Evolutionary conservation across 1,140 invertebrate genomes (phyloP).

Genomic region (Sweltsa coloradensis): DNA sequence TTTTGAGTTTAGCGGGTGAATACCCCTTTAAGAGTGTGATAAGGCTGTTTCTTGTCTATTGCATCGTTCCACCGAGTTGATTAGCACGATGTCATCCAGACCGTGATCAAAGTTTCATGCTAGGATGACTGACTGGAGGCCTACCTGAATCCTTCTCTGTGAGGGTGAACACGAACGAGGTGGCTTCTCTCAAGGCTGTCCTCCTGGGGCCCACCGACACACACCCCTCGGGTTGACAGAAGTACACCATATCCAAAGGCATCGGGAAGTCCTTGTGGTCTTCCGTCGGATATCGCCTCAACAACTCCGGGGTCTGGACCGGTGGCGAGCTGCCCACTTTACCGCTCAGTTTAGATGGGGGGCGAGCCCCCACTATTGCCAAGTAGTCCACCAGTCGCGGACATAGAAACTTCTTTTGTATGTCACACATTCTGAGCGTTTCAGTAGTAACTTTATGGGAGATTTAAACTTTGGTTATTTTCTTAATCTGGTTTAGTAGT

Average conservation of each 20-base stretch:
- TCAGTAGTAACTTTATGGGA: too few relatives aligned
- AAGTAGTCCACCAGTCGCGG: conserved; percentile 88
- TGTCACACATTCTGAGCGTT: conserved; percentile 32
- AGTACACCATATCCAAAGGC: conserved; percentile 96
- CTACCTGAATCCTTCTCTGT: conserved; percentile 97
- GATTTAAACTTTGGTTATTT: too few relatives aligned
- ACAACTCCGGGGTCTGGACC: conserved; percentile 72
- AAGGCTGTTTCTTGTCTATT: background rate
- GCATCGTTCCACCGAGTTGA: too few relatives aligned
- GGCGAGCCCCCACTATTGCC: conserved; percentile 83
- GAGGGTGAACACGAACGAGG: conserved; percentile 95
- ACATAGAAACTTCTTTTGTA: conserved; percentile 68
- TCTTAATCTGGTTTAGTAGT: too few relatives aligned
- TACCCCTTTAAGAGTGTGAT: too few relatives aligned
- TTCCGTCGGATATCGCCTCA: conserved; percentile 92
- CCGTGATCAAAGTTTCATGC: too few relatives aligned
- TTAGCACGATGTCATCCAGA: too few relatives aligned
- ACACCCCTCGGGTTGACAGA: conserved; percentile 99
- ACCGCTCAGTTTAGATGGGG: conserved; percentile 34
- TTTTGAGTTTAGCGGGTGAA: too few relatives aligned
- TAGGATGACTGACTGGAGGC: too few relatives aligned
- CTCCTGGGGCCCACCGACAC: conserved; percentile 77
- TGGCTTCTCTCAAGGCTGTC: conserved; percentile 73
- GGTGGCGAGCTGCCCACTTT: conserved; percentile 48
- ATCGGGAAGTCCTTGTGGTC: conserved; percentile 97